Base-by-base conservation (phyloP, 2,888 invertebrate genomes). In the Linnaemya vulpina region DNA sequence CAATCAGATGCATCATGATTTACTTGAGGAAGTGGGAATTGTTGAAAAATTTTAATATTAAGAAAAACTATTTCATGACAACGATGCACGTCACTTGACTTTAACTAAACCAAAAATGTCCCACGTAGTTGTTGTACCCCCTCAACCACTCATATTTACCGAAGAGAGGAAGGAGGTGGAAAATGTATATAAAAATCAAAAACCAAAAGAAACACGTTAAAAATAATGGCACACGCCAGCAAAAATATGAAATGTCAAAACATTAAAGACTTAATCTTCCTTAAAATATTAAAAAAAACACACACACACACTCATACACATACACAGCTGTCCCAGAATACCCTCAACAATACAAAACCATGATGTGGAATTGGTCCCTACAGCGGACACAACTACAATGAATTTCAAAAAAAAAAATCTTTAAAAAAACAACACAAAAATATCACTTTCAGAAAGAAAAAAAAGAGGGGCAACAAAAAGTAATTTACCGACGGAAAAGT, bases 211-310 rank as follows among this genome's bases (percentile, higher is more conserved):
- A 60, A 35, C 2, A 51, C n/a, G 40, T 49, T 77, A 75, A 68
- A 81, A 83, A 85, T 73, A 86, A 85, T 58, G 73, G 81, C 62
- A 75, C 78, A 83, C 86, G 77, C 87, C 88, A 87, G 81, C 87
- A 38, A 60, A 88, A 84, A 87, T 88, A 88, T 86, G 85, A 88
- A 88, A 88, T 88, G 87, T 87, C 88, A 87, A 89, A 89, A 87
- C 87, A 87, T 87, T 75, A 87, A 89, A 87, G 87, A 87, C 87
- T 87, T 88, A 89, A 89, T 87, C 88, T 85, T 58, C 86, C 30
- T 51, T 40, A 63, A 60, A 75, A 40, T 79, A 40, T 55, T 7
- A 63, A n/a, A 60, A 43, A 35, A 68, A 53, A 53, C 30, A 70
- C 38, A 15, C n/a, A 25, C 0, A 8, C 8, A 40, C 38, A 8